These are phyloP conservation scores for Ceratosolen fusciceps DNA, from an alignment of 1,140 invertebrate genomes.

Conservation along the genomic window DNA sequence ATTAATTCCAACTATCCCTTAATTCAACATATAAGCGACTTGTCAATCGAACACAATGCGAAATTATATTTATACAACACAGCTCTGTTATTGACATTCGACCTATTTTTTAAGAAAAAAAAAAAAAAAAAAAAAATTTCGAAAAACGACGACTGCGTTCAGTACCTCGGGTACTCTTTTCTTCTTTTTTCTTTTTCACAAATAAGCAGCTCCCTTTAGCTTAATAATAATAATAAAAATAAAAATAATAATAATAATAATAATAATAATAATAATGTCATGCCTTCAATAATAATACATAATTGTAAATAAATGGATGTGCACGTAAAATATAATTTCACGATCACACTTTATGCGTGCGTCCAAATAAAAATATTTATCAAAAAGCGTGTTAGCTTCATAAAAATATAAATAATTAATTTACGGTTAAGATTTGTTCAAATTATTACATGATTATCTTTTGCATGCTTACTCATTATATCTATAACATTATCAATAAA, in stretches of 20 bases:
- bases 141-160: constrained; percentile 10
- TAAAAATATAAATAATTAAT: constrained; percentile 16
- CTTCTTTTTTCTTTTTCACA: neutral
- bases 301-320: constrained; percentile 38
- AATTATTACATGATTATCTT: constrained; percentile 1
- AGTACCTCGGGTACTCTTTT: constrained; percentile 31
- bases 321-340: constrained; percentile 38
- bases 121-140: constrained; percentile 22
- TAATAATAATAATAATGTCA: too few species aligned
- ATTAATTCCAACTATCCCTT: too few species aligned
- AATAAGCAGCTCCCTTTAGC: constrained; percentile 11
- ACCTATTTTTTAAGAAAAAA: constrained; percentile 2
- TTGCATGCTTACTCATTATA: neutral
- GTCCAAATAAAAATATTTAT: neutral
- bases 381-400: neutral
- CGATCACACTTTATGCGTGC: constrained; percentile 12
- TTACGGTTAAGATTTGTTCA: neutral
- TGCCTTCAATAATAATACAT: constrained; percentile 31
- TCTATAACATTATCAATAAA: neutral
- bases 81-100: constrained; percentile 11
- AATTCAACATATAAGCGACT: neutral
- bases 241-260: too few species aligned
- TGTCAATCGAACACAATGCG: constrained; percentile 9
- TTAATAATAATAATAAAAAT: too few species aligned
- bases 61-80: constrained; percentile 23